A percentile compares a stretch with the other conserved stretches of the same genome.
Evolutionary conservation across 2,797 vertebrate genomes (phyloP).

Genomic region (Pangasius larnaudii): DNA sequence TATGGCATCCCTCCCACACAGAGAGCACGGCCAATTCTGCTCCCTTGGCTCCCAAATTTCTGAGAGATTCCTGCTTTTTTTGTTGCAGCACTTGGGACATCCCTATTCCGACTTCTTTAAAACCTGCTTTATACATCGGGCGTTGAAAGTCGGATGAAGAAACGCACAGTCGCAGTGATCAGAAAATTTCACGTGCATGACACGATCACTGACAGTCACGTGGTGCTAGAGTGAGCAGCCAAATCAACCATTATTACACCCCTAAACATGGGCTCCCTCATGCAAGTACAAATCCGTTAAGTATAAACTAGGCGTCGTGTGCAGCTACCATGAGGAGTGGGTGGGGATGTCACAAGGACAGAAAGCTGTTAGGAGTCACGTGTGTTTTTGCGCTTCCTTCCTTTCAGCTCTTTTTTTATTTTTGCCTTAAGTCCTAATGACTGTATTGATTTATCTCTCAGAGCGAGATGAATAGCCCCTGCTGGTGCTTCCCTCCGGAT

Average conservation of each 20-base stretch:
- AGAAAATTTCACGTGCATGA: neutral
- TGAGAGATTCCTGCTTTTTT: neutral
- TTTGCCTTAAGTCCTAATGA: slow-evolving; percentile 9
- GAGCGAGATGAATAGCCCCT: slow-evolving; percentile 28
- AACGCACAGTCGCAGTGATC: neutral
- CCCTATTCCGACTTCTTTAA: neutral
- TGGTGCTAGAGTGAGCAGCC: neutral
- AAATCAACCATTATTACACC: neutral
- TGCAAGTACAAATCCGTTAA: neutral
- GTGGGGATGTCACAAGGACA: neutral
- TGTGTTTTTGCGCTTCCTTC: neutral
- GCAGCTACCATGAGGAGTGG: neutral
- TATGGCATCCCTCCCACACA: neutral
- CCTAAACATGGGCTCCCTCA: neutral
- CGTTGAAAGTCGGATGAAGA: neutral
- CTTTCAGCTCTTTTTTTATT: slow-evolving; percentile 15
- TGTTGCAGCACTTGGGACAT: neutral
- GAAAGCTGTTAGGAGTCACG: neutral
- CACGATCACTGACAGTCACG: neutral
- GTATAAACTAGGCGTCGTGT: neutral
- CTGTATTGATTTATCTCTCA: slow-evolving; percentile 23
- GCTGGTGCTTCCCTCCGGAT: neutral
- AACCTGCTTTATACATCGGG: neutral
- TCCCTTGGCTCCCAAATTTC: neutral
- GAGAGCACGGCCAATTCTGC: neutral